These are phyloP conservation scores for Drosophila lutescens DNA, from an alignment of 2,888 invertebrate species.

Conservation along the genomic window DNA sequence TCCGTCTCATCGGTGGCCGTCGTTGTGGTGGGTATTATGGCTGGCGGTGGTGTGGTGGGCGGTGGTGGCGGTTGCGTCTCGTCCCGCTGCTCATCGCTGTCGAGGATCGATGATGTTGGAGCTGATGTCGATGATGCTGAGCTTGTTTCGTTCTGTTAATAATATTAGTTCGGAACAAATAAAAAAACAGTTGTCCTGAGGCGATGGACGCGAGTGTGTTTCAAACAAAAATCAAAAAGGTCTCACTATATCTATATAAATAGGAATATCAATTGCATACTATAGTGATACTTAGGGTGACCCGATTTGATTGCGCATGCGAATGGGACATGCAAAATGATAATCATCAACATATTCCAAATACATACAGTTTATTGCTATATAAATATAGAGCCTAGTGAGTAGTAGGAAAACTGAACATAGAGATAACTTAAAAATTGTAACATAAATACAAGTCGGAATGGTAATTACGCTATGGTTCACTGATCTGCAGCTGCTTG, in stretches of 20 bases:
- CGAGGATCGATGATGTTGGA: constrained; percentile 1
- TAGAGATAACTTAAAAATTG: constrained; percentile 32
- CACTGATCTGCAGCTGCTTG: constrained; percentile 30
- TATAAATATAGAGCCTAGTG: constrained; percentile 25
- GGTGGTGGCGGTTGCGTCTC: constrained; percentile 84
- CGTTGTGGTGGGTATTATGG: constrained; percentile 79
- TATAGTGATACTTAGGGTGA: constrained; percentile 52
- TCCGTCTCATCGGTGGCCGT: constrained; percentile 67
- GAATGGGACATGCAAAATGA: constrained; percentile 60
- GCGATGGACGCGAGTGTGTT: constrained; percentile 49
- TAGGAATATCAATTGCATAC: constrained; percentile 50
- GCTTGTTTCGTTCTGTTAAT: constrained; percentile 84
- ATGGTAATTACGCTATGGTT: constrained; percentile 45
- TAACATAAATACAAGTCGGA: constrained; percentile 25
- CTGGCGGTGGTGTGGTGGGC: constrained; percentile 74
- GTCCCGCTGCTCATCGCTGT: constrained; percentile 65
- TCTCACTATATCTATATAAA: constrained; percentile 7
- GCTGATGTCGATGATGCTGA: constrained; percentile 52
- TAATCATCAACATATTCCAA: constrained; percentile 43
- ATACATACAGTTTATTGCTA: constrained; percentile 34
- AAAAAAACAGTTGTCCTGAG: constrained; percentile 61
- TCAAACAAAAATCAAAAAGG: constrained; percentile 64
- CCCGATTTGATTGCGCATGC: constrained; percentile 54
- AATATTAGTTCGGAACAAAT: constrained; percentile 82
- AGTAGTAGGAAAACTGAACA: constrained; percentile 24